Percentiles rank a stretch among this genome's conserved stretches.
These are phyloP conservation scores for Polymixis flavicincta DNA, from an alignment of 2,888 invertebrate genomes.

Conservation along the genomic window DNA sequence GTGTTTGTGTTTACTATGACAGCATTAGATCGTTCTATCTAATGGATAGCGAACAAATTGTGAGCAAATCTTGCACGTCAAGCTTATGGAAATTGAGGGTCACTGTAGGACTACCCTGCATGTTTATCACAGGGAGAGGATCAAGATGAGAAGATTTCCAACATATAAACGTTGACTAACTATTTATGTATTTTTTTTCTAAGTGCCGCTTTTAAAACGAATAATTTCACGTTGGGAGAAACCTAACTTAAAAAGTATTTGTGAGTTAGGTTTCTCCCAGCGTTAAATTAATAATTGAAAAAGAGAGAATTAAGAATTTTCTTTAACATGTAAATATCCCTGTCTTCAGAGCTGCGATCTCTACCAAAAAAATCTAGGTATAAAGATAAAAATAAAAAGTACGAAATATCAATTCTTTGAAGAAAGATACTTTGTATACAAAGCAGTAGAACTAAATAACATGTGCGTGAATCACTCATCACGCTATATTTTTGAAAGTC, in stretches of 20 bases:
- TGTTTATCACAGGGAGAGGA: background rate
- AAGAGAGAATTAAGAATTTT: background rate
- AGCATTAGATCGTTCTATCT: background rate
- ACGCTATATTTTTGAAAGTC: constrained; percentile 3
- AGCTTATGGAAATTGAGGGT: background rate
- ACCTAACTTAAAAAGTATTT: no score
- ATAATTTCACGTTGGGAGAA: no score
- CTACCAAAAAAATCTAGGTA: background rate
- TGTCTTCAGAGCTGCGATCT: background rate
- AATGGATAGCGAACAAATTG: background rate
- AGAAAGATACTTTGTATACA: constrained; percentile 1
- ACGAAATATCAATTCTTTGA: constrained; percentile 1
- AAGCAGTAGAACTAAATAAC: constrained; percentile 15
- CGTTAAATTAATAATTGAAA: background rate
- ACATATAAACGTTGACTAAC: background rate
- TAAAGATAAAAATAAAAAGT: constrained; percentile 9
- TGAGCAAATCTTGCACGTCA: background rate
- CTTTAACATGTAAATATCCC: background rate
- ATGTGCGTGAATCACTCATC: constrained; percentile 36
- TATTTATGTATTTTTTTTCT: no score
- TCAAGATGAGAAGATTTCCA: background rate
- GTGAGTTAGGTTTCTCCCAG: background rate
- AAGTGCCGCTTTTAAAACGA: no score
- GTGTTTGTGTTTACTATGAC: background rate
- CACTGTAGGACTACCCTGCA: no score